Base-by-base conservation (phyloP, 2,888 invertebrate species). In the Pocota personata region DNA sequence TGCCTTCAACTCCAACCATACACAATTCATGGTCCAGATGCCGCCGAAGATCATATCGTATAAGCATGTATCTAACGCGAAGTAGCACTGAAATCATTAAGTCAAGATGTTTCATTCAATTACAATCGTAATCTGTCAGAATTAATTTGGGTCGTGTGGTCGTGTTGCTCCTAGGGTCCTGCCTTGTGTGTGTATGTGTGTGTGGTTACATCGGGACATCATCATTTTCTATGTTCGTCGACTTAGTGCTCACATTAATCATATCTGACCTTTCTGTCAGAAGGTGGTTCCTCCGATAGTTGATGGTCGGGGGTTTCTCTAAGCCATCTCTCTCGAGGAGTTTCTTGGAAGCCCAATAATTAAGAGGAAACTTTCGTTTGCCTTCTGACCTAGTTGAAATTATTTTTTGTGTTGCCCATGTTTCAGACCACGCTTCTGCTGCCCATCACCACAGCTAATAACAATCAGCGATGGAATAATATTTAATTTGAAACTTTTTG, bases 81-180 rank as follows among this genome's bases (percentile, higher is more conserved):
- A 84, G 66, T 80, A 80, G 62, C 71, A 80, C 64, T 60, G 75
- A 84, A 84, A 84, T 84, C 84, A 84, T 84, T 84, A 84, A 84
- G 84, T 84, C 84, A 84, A 84, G 84, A 84, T 84, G 84, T 84
- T 84, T 80, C 84, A 84, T 84, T 84, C 84, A 84, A 84, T 84
- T 84, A 84, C 84, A 84, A 84, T 84, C 84, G 84, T 84, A 84
- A 84, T 84, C 84, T 84, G 84, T 84, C 84, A 80, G 80, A 84
- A 84, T 84, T 84, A 84, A 84, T 84, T 84, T 80, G 80, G 71
- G 66, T 71, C 71, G 75, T 80, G 75, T 50, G 84, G 80, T 80
- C 64, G 37, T 40, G 62, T 32, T 50, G 30, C 62, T 67, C 60
- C 46, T 52, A 27, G 32, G 35, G 43, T 50, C 14, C 37, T 62